Conservation (phyloP, 2,888 invertebrate species). For the Xestia xanthographa region DNA sequence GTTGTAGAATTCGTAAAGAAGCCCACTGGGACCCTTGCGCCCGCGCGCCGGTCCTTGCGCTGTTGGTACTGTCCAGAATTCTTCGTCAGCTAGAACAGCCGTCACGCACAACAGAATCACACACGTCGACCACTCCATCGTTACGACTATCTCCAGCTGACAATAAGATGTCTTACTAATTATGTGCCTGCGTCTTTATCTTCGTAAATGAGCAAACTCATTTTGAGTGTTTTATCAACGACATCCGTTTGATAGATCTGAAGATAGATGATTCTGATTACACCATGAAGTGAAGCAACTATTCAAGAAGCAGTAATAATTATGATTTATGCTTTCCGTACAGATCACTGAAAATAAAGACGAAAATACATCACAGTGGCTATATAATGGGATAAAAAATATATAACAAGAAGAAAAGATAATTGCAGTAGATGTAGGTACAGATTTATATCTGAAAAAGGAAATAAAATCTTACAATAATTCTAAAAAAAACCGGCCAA, state of each 20-base stretch:
- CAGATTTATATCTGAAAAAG: too few relatives aligned
- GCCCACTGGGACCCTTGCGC: conserved; percentile 63
- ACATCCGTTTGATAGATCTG: background rate
- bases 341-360: too few relatives aligned
- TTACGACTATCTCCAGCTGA: too few relatives aligned
- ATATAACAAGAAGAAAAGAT: too few relatives aligned
- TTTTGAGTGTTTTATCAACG: background rate
- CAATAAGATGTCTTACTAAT: background rate
- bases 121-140: conserved; percentile 36
- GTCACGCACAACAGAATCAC: conserved; percentile 15
- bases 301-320: too few relatives aligned
- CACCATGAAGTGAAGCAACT: too few relatives aligned
- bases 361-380: too few relatives aligned
- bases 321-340: too few relatives aligned
- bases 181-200: background rate
- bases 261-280: background rate
- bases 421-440: too few relatives aligned
- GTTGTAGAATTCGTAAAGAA: conserved; percentile 70
- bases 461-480: too few relatives aligned
- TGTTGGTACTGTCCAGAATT: conserved; percentile 63
- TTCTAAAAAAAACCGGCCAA: too few relatives aligned
- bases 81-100: conserved; percentile 26
- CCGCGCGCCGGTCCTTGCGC: conserved; percentile 72
- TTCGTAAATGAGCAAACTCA: background rate
- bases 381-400: too few relatives aligned